Evolutionary conservation across 2,888 invertebrate genomes (phyloP), one percentile per base, ranked within the genome.

Genomic region (Ecliptopera silaceata): DNA sequence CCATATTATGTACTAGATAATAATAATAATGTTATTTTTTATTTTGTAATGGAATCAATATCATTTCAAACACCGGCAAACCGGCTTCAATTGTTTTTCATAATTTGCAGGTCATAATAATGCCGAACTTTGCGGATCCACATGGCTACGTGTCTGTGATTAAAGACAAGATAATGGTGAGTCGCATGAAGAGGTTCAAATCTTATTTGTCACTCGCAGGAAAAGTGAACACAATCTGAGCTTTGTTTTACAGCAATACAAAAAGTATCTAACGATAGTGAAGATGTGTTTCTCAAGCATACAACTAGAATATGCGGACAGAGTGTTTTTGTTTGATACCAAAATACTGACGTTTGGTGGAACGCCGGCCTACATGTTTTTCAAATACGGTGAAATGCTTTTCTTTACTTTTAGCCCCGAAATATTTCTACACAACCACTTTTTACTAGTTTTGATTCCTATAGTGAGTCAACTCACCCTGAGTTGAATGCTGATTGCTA

Each of bases 311-410:
- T 80, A 70, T 38, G 81, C 83, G 0, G 89, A 89, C 52, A 74
- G 89, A 1, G 72, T 85, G 10, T 90, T 88, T 58, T 49, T 86
- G 15, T 86, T 88, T 49, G 84, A 86, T 54, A 72, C 59, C 34
- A 81, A 75, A 53, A 43, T 72, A 1, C 58, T 88, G 20, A 76
- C 82, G 0, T 88, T 86, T 45, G 89, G 89, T 4, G 89, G 89
- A 4, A 84, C 88, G 0, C 88, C 88, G 1, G 88, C 84, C 5
- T 89, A 83, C 59, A 80, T 89, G 83, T 90, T 86, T 64, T 89
- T 83, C 56, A 82, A 76, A 65, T 86, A 78, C 65, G 89, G 89
- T 86, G 66, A 73, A 69, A 34, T 41, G 6, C 22, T 41, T 0
- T 22, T 18, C 20, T 18, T 20, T 13, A 34, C 10, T 8, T 6